A percentile compares a stretch with the other conserved stretches of the same genome.
Conservation (phyloP, 2,113 vertebrate genomes). For the Hemibagrus wyckioides region DNA sequence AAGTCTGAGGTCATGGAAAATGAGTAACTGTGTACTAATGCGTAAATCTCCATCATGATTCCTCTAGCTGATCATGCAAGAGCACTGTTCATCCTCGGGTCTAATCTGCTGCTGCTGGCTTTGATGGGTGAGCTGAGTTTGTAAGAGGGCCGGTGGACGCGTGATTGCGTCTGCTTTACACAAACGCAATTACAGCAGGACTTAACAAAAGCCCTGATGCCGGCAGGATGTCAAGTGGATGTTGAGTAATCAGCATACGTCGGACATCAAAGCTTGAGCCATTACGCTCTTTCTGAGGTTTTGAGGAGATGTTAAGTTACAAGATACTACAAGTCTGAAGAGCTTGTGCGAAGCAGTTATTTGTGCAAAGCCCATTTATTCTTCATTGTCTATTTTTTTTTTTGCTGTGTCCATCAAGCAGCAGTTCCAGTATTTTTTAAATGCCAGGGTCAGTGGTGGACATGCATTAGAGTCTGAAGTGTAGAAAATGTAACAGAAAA, state of each 20-base stretch:
- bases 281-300: constrained; percentile 13
- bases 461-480: neutral
- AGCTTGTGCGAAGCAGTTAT: neutral
- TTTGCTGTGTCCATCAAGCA: constrained; percentile 19
- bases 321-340: neutral
- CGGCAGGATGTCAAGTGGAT: constrained; percentile 28
- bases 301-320: neutral
- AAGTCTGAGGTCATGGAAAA: neutral
- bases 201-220: neutral
- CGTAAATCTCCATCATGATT: neutral
- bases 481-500: neutral
- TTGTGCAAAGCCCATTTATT: neutral
- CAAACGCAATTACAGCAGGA: constrained; percentile 2
- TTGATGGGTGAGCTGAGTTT: neutral
- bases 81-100: neutral
- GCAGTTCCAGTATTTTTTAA: neutral
- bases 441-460: neutral
- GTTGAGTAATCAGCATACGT: neutral
- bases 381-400: neutral
- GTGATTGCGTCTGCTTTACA: neutral
- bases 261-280: neutral
- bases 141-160: neutral
- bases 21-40: neutral
- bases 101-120: neutral
- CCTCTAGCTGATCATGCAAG: neutral